phyloP scores from a whole-genome alignment of 2,113 vertebrate species.

The Rattus rattus region DNA sequence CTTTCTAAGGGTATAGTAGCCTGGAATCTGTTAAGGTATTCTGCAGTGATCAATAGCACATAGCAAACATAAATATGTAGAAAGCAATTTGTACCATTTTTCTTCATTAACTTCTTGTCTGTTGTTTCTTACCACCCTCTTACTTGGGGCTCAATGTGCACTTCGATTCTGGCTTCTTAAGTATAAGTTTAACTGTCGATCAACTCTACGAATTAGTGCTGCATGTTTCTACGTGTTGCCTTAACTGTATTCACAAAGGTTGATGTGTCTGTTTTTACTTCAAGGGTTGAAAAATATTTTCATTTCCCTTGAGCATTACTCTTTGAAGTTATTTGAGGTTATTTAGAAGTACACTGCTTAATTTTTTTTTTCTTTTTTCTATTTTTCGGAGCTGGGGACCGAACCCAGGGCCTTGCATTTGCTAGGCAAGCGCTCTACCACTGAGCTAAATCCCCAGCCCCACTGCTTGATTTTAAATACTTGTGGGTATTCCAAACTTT shows the following conservation, averaged over 20 bases:
- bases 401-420: too few relatives aligned
- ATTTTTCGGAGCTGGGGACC: too few relatives aligned
- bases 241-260: not conserved
- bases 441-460: too few relatives aligned
- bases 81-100: not conserved
- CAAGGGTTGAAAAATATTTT: not conserved
- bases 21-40: not conserved
- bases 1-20: not conserved
- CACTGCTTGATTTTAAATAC: slow-evolving; percentile 25
- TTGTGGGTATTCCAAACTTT: slow-evolving; percentile 2
- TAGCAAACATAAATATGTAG: not conserved
- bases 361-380: too few relatives aligned
- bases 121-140: not conserved
- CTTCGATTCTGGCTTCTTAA: slow-evolving; percentile 28
- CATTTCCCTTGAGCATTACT: slow-evolving; percentile 12
- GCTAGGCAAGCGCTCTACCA: too few relatives aligned
- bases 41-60: not conserved
- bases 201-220: not conserved
- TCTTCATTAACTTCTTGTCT: slow-evolving; percentile 39
- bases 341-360: slow-evolving; percentile 10
- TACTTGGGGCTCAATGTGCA: slow-evolving; percentile 21
- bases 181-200: not conserved
- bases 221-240: not conserved
- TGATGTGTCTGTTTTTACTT: slow-evolving; percentile 20
- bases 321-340: not conserved